Percentiles rank a stretch among this genome's conserved stretches.
These are phyloP conservation scores for Naso thynnoides DNA, from an alignment of 2,797 vertebrate species.

Conservation along the genomic window DNA sequence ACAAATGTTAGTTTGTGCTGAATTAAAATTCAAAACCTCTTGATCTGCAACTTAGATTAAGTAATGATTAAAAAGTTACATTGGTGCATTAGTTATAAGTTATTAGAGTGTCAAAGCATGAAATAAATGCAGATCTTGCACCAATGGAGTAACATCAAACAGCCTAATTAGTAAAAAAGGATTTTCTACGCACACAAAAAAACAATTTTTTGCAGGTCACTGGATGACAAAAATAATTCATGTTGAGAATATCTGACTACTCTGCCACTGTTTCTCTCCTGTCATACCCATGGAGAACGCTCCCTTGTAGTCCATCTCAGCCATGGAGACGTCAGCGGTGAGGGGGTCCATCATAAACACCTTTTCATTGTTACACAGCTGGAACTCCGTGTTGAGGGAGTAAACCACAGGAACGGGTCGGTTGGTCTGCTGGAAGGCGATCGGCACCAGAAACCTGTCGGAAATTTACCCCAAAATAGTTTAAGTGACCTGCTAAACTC, in stretches of 20 bases:
- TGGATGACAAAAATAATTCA: too few relatives aligned
- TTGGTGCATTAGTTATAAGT: not conserved
- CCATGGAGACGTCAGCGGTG: conserved; percentile 88
- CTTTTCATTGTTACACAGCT: conserved; percentile 98
- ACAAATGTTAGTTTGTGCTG: not conserved
- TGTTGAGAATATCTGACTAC: too few relatives aligned
- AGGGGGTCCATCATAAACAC: conserved; percentile 96
- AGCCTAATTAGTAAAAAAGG: too few relatives aligned
- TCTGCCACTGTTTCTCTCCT: too few relatives aligned
- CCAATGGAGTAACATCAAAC: too few relatives aligned
- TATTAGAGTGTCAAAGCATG: not conserved
- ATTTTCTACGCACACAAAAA: too few relatives aligned
- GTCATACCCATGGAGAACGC: conserved; percentile 95
- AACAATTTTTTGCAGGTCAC: too few relatives aligned
- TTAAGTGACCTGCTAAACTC: not conserved
- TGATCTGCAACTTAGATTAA: not conserved
- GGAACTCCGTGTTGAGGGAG: conserved; percentile 97
- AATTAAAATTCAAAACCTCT: not conserved
- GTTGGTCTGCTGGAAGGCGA: conserved; percentile 98
- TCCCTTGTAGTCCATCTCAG: conserved; percentile 99
- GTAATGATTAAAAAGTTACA: not conserved
- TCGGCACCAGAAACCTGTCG: conserved; percentile 93
- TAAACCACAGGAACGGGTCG: conserved; percentile 96
- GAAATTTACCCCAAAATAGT: not conserved
- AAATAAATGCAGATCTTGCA: not conserved